phyloP scores from a whole-genome alignment of 2,888 invertebrate genomes.

The Geophilus truncorum region DNA sequence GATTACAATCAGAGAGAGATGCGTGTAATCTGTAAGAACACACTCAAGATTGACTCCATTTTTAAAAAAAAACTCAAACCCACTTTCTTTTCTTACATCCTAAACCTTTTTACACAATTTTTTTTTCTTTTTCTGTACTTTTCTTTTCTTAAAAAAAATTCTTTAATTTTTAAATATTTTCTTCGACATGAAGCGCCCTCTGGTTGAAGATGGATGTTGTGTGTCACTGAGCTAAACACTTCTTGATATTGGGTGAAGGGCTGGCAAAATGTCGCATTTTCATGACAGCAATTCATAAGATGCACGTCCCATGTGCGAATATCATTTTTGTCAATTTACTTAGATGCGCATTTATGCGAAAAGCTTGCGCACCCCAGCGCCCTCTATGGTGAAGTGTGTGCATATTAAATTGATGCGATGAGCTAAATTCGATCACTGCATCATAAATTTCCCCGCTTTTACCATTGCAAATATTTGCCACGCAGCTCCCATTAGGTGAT shows the following conservation, averaged over 20 bases:
- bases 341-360: background rate
- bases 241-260: slow-evolving; percentile 16
- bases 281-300: slow-evolving; percentile 13
- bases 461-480: background rate
- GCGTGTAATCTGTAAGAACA: background rate
- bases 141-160: background rate
- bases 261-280: slow-evolving; percentile 2
- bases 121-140: background rate
- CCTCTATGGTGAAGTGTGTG: background rate
- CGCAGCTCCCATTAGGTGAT: background rate
- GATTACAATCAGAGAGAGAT: background rate
- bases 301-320: slow-evolving; percentile 10
- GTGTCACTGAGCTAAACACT: slow-evolving; percentile 6
- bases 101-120: too few relatives aligned
- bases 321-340: slow-evolving; percentile 18
- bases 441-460: background rate
- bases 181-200: too few relatives aligned
- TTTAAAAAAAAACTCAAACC: too few relatives aligned
- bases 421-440: slow-evolving; percentile 1
- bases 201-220: slow-evolving; percentile 1
- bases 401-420: slow-evolving; percentile 1
- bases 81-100: too few relatives aligned
- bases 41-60: background rate
- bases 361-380: background rate
- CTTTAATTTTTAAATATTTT: background rate